These are phyloP conservation scores for Semotilus atromaculatus DNA, from an alignment of 2,797 vertebrate species.

Conservation along the genomic window DNA sequence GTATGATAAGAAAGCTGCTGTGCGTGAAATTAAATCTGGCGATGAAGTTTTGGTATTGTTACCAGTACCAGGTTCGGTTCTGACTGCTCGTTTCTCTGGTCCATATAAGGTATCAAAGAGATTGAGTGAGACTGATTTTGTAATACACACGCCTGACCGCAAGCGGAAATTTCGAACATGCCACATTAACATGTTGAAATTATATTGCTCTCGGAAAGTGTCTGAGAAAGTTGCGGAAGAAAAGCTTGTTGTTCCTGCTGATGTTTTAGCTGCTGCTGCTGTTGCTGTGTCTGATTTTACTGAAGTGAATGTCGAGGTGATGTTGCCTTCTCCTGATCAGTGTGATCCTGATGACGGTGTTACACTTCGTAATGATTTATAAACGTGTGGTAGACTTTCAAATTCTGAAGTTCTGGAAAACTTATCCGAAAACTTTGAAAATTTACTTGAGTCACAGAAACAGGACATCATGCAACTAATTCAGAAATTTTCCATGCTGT, in stretches of 20 bases:
- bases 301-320: background rate
- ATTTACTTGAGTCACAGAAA: background rate
- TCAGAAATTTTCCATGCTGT: background rate
- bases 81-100: background rate
- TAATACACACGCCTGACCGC: too few relatives aligned
- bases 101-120: background rate
- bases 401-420: background rate
- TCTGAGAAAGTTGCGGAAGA: background rate
- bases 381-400: background rate
- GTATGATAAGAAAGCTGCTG: background rate
- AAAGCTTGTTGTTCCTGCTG: background rate
- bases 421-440: background rate
- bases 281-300: background rate
- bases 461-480: background rate
- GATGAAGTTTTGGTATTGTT: background rate
- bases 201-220: background rate
- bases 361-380: background rate
- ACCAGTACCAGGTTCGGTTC: background rate
- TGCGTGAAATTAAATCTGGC: too few relatives aligned
- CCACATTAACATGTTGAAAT: background rate
- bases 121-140: too few relatives aligned
- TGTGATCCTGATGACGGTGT: background rate
- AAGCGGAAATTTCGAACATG: background rate
- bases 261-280: background rate
- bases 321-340: background rate